Evolutionary conservation across 2,888 invertebrate genomes (phyloP).

Genomic region (Cremastinae sp.): DNA sequence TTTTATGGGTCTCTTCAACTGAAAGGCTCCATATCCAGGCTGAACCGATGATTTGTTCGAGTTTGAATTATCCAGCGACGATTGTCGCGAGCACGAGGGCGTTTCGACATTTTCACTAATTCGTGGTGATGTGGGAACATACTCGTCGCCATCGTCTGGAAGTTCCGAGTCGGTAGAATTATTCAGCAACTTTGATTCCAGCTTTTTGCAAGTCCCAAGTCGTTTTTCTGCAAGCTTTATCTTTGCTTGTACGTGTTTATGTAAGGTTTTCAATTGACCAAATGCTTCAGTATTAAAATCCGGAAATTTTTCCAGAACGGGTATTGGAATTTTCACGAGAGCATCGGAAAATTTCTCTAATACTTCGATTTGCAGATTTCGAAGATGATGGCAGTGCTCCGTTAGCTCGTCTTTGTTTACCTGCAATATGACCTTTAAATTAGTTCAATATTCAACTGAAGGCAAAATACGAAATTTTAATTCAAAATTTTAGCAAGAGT

Average conservation of each 20-base stretch:
- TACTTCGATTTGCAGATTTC: conserved; percentile 82
- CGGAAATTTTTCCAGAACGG: conserved; percentile 83
- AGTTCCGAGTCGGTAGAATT: conserved; percentile 47
- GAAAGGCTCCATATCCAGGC: conserved; percentile 69
- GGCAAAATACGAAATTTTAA: no score
- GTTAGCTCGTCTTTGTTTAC: conserved; percentile 66
- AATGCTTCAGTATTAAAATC: conserved; percentile 83
- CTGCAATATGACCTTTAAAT: conserved; percentile 61
- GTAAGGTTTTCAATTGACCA: conserved; percentile 82
- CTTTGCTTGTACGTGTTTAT: conserved; percentile 83
- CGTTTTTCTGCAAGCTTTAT: conserved; percentile 79
- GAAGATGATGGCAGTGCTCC: conserved; percentile 73
- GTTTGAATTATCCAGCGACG: conserved; percentile 18
- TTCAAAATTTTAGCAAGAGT: no score
- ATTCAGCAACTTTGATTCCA: conserved; percentile 47
- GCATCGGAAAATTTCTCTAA: conserved; percentile 84
- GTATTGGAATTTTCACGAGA: conserved; percentile 84
- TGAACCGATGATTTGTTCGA: conserved; percentile 35
- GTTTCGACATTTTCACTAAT: conserved; percentile 22
- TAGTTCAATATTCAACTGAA: no score
- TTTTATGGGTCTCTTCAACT: conserved; percentile 74
- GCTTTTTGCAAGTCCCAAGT: conserved; percentile 54
- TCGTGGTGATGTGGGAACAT: conserved; percentile 30
- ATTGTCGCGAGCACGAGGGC: conserved; percentile 7
- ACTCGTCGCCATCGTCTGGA: conserved; percentile 52